A percentile compares a stretch with the other conserved stretches of the same genome.
Conservation (phyloP, 2,113 vertebrate genomes). For the Promerops cafer region DNA sequence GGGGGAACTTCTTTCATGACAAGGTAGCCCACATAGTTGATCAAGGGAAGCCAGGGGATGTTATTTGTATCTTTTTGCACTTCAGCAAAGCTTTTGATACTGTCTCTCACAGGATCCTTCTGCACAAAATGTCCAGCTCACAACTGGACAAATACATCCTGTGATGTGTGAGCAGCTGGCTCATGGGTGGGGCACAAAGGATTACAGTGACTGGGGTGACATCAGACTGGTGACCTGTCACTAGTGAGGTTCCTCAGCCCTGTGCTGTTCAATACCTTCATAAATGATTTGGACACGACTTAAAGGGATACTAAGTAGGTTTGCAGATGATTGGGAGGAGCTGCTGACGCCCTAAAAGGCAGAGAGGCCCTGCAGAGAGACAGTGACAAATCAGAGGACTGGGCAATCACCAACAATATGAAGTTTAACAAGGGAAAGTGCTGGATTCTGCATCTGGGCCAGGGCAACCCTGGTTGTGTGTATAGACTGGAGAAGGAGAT, state of each 20-base stretch:
- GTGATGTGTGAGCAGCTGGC: background rate
- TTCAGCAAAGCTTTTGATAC: background rate
- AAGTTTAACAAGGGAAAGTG: background rate
- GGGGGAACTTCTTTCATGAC: too few relatives aligned
- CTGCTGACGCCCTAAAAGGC: background rate
- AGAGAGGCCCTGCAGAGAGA: background rate
- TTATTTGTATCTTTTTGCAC: background rate
- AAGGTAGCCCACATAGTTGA: background rate
- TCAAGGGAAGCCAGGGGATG: background rate
- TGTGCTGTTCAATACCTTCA: background rate
- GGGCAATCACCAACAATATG: background rate
- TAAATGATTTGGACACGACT: background rate
- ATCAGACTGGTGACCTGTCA: background rate
- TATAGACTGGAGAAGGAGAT: too few relatives aligned
- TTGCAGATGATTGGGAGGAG: background rate
- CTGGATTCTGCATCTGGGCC: accelerated
- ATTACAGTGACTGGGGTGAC: background rate
- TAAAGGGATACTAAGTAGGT: background rate
- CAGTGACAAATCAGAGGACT: background rate
- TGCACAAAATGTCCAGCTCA: background rate
- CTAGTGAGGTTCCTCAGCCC: background rate
- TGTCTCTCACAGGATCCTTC: background rate
- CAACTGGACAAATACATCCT: background rate
- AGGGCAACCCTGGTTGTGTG: accelerated
- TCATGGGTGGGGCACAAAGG: background rate